phyloP scores from a whole-genome alignment of 2,888 invertebrate species.

The Ophraella communa region DNA sequence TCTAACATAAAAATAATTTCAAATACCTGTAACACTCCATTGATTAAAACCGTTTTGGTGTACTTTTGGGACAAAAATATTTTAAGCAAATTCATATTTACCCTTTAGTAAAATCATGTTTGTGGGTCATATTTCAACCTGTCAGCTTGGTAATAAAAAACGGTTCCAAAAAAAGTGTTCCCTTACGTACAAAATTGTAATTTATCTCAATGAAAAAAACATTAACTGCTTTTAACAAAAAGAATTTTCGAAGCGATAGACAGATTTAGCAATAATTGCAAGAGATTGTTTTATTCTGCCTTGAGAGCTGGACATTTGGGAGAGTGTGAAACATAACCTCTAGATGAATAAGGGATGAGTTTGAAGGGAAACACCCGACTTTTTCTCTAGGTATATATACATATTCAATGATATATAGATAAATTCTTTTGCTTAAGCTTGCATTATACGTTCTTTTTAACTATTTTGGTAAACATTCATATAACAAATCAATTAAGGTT shows the following conservation, averaged over 20 bases:
- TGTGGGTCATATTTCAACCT: not conserved
- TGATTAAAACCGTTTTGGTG: no score
- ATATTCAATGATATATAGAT: not conserved
- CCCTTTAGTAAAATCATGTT: no score
- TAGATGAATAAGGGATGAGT: conserved; percentile 43
- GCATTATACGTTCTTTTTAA: conserved; percentile 3
- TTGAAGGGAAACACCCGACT: not conserved
- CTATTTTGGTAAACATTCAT: no score
- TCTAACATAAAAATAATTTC: no score
- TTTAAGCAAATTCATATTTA: no score
- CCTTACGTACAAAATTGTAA: not conserved
- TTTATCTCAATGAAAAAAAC: not conserved
- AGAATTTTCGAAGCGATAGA: not conserved
- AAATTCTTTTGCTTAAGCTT: not conserved
- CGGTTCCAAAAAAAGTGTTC: not conserved
- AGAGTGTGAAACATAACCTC: conserved; percentile 31
- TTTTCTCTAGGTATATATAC: not conserved
- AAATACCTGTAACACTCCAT: no score
- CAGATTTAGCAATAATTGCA: conserved; percentile 6
- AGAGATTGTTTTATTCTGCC: not conserved
- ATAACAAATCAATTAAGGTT: no score
- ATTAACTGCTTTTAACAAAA: conserved; percentile 3
- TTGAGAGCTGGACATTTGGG: conserved; percentile 27
- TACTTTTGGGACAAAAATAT: no score
- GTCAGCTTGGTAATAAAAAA: no score